Percentiles rank a stretch among this genome's conserved stretches.
Evolutionary conservation across 1,140 invertebrate genomes (phyloP).

Genomic region (Calephelis virginiensis): DNA sequence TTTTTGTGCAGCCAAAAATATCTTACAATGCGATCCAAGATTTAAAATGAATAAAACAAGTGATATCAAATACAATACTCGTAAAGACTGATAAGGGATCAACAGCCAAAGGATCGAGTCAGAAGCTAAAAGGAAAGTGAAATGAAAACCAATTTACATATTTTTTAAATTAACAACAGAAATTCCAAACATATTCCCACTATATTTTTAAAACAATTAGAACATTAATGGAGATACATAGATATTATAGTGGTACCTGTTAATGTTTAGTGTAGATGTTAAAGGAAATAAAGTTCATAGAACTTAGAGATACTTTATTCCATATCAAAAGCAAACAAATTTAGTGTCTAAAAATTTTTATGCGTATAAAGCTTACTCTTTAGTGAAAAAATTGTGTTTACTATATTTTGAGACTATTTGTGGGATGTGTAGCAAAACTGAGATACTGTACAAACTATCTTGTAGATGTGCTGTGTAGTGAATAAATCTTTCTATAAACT

Average conservation of each 20-base stretch:
- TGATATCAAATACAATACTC: conserved; percentile 17
- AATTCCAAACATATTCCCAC: not conserved
- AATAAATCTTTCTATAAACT: not conserved
- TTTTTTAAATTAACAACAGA: not conserved
- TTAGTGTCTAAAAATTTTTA: not conserved
- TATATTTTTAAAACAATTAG: not conserved
- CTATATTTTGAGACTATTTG: not conserved
- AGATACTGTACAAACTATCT: too few relatives aligned
- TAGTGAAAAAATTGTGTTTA: not conserved
- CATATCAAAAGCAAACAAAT: conserved; percentile 3
- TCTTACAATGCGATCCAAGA: not conserved
- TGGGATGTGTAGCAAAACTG: too few relatives aligned
- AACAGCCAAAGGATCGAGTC: conserved; percentile 28
- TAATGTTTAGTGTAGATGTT: not conserved
- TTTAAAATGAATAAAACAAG: conserved; percentile 3
- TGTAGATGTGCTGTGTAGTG: not conserved
- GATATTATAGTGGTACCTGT: not conserved
- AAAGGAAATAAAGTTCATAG: not conserved
- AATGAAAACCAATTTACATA: not conserved
- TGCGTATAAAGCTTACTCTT: not conserved
- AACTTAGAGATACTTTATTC: not conserved
- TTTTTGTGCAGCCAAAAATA: not conserved
- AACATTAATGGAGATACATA: not conserved
- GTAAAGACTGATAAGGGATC: conserved; percentile 55
- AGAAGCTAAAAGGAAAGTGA: conserved; percentile 15